Base-by-base conservation (phyloP, 2,888 invertebrate genomes). In the Lydus trimaculatus region DNA sequence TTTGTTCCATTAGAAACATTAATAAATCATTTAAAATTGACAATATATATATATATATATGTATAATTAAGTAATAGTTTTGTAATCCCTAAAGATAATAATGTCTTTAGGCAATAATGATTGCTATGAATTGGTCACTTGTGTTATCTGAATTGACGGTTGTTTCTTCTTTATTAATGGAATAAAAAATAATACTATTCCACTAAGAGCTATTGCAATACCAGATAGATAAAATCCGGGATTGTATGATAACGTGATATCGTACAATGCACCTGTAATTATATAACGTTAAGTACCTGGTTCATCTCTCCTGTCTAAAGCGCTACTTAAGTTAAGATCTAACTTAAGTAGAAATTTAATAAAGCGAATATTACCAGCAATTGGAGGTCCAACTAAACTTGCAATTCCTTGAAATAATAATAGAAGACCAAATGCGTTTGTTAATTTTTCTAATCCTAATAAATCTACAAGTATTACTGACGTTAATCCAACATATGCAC, bases 401-500 rank as follows among this genome's bases (percentile, higher is more conserved):
- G 97, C 97, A 69, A 97, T 90, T 64, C 98, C 98, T 88, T 98
- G 97, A 86, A 97, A 98, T 62, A 98, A 89, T 73, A 98, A 86
- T 65, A 98, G 87, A 39, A 98, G 87, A 15, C 98, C 98, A 85
- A 98, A 98, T 36, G 97, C 96, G 85, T 97, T 97, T 28, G 97
- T 98, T 66, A 98, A 87, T 81, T 90, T 93, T 73, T 97, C 96
- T 73, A 98, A 87, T n/a, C 98, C 97, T 67, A 98, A 87, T 56
- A 98, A 89, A 85, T 98, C 98, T 28, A 98, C 98, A 68, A 98
- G 88, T 75, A 98, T 96, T 64, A 98, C 97, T 25, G 97, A 97
- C 3, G 98, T 98, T 63, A 98, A 88, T n/a, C 97, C 97, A 61
- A 98, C 97, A 84, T 98, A 98, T 68, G 97, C 97, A 75, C 98